A percentile compares a stretch with the other conserved stretches of the same genome.
phyloP scores from a whole-genome alignment of 2,888 invertebrate species.

The Erannis defoliaria region DNA sequence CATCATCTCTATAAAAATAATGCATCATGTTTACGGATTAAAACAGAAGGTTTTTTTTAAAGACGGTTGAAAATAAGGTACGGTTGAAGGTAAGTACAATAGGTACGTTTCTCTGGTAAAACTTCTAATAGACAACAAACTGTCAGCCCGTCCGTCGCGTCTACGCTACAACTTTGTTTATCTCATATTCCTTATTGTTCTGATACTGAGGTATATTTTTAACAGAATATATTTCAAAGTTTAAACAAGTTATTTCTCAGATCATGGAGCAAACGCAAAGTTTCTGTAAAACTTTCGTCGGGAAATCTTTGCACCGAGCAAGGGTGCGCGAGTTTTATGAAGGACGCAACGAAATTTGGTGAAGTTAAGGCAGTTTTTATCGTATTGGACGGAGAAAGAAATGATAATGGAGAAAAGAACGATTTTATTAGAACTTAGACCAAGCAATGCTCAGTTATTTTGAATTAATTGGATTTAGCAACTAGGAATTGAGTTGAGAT shows the following conservation, averaged over 20 bases:
- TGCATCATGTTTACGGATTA: too few relatives aligned
- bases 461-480: slow-evolving; percentile 63
- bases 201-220: slow-evolving; percentile 32
- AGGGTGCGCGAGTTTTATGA: slow-evolving; percentile 55
- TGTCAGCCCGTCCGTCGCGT: slow-evolving; percentile 3
- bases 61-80: too few relatives aligned
- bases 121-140: slow-evolving; percentile 13
- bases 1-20: too few relatives aligned
- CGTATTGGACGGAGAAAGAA: slow-evolving; percentile 41
- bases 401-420: slow-evolving; percentile 32
- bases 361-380: slow-evolving; percentile 63
- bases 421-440: slow-evolving; percentile 44
- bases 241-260: slow-evolving; percentile 47
- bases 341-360: slow-evolving; percentile 60
- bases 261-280: slow-evolving; percentile 54
- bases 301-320: slow-evolving; percentile 58
- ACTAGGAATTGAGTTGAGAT: too few relatives aligned
- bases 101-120: slow-evolving; percentile 2
- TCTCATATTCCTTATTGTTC: slow-evolving; percentile 21
- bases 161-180: slow-evolving; percentile 26
- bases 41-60: too few relatives aligned
- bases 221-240: slow-evolving; percentile 36
- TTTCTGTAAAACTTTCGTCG: slow-evolving; percentile 55
- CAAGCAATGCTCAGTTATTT: slow-evolving; percentile 51
- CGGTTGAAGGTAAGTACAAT: neutral